phyloP scores from a whole-genome alignment of 2,113 vertebrate genomes.

The Campylorhamphus procurvoides region DNA sequence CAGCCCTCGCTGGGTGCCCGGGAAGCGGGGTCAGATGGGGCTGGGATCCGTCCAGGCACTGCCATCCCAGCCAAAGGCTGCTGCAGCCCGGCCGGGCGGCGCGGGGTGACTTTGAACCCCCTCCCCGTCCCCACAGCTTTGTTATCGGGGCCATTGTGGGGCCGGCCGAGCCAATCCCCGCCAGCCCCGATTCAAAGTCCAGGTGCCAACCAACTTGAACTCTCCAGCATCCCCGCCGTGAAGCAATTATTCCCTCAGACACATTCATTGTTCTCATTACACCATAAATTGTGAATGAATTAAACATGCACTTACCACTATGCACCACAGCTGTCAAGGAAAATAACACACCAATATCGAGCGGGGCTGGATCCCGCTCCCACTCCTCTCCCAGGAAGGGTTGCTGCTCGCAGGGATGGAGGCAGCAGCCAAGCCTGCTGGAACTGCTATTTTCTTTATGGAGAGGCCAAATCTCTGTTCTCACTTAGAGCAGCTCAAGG shows the following conservation, averaged over 20 bases:
- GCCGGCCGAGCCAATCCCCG: background rate
- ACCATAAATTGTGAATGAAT: constrained; percentile 53
- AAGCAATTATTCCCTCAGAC: constrained; percentile 55
- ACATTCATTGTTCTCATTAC: constrained; percentile 45
- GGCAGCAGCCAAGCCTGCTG: background rate
- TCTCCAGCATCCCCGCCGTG: constrained; percentile 30
- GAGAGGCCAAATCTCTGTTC: background rate
- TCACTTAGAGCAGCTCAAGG: background rate
- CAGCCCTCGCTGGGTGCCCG: background rate
- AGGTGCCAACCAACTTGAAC: constrained; percentile 57
- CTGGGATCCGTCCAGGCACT: background rate
- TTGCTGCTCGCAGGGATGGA: background rate
- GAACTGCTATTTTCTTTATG: background rate
- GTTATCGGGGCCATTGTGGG: constrained; percentile 8
- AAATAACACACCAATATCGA: constrained; percentile 39
- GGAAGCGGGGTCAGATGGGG: background rate
- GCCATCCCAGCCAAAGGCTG: background rate
- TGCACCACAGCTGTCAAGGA: constrained; percentile 55
- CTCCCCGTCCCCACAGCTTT: background rate
- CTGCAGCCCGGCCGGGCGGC: background rate
- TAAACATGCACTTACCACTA: constrained; percentile 43
- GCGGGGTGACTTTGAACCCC: constrained; percentile 46
- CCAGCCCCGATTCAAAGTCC: constrained; percentile 52
- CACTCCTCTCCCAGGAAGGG: constrained; percentile 1
- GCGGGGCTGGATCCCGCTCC: background rate